Evolutionary conservation across 2,888 invertebrate genomes (phyloP), one percentile per base, ranked within the genome.

Genomic region (Drosophila prolongata): DNA sequence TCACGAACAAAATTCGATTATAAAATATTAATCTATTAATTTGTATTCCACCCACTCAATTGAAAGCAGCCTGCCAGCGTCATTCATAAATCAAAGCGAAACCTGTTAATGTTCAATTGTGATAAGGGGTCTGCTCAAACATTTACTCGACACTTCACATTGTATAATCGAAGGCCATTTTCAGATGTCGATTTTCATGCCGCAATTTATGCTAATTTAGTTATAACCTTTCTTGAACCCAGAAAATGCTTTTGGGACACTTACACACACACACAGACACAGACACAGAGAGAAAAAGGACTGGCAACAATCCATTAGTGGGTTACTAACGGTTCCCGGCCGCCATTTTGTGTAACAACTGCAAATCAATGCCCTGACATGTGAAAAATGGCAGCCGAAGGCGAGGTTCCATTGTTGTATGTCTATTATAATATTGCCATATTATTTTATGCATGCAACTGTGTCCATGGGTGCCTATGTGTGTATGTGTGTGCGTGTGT

Each of bases 391-490:
- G 76, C 76, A 75, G 83, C 38, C 55, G 30, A 16, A 47, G 24
- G 27, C 35, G 55, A 42, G 34, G 11, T 3, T 35, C 35, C 35
- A 44, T 60, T 72, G 77, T 82, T 80, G 72, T 77, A 78, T 78
- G 83, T 87, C 79, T 81, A 84, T 81, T 86, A 88, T 83, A 88
- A 88, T 84, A 84, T 83, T 78, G 75, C 69, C 56, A 77, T 88
- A 83, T 86, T 86, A 84, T 88, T 88, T 88, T 86, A 88, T 87
- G 83, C 86, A 85, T 88, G 76, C 86, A 82, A 81, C 64, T 75
- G 66, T 65, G 65, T 56, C 57, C 27, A 35, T n/a, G 37, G 24
- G 24, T n/a, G 19, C 2, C 11, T 43, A 4, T 43, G 19, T 19
- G 19, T 11, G 43, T 43, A 19, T 43, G 19, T 19, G 5, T 43